Evolutionary conservation across 2,888 invertebrate genomes (phyloP).

Genomic region (Nebria salina): DNA sequence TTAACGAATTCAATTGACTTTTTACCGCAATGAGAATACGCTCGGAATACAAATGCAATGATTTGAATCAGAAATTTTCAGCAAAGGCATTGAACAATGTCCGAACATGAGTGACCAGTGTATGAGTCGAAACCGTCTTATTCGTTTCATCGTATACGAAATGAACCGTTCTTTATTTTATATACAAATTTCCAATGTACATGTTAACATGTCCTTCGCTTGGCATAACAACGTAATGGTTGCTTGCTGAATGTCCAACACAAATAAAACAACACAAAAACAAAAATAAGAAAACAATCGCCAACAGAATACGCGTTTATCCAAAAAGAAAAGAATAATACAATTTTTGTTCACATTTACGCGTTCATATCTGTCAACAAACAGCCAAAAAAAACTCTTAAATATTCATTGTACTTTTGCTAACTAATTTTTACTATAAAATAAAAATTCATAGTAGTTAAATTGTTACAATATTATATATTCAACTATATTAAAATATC

Average conservation of each 20-base stretch:
- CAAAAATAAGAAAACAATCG: constrained; percentile 27
- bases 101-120: constrained; percentile 2
- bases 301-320: constrained; percentile 21
- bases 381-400: no score
- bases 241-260: constrained; percentile 8
- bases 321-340: constrained; percentile 17
- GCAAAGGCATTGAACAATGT: constrained; percentile 14
- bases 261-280: neutral
- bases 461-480: no score
- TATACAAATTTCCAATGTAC: constrained; percentile 44
- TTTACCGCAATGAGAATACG: neutral
- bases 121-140: neutral
- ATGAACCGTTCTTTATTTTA: constrained; percentile 34
- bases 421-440: no score
- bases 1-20: neutral
- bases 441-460: no score
- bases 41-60: neutral
- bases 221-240: constrained; percentile 39
- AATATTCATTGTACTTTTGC: no score
- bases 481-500: neutral
- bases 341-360: constrained; percentile 40
- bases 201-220: constrained; percentile 37
- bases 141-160: constrained; percentile 37
- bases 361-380: neutral
- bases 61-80: constrained; percentile 8